Percentiles rank a stretch among this genome's conserved stretches.
Conservation (phyloP, 2,888 invertebrate species). For the Diarsia rubi region DNA sequence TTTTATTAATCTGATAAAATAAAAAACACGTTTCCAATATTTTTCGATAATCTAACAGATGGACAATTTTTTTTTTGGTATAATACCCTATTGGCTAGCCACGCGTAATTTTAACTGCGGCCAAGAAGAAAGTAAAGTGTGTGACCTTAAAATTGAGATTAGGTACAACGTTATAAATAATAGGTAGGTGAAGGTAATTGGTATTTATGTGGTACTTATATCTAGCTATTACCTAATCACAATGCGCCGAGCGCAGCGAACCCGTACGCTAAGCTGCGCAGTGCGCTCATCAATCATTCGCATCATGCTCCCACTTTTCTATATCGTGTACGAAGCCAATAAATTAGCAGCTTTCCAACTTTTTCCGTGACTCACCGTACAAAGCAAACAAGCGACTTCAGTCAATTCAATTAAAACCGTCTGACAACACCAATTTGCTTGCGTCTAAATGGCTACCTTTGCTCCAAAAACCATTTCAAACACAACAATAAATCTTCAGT, state of each 20-base stretch:
- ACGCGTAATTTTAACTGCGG: neutral
- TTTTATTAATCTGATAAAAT: too few species aligned
- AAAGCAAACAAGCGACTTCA: slow-evolving; percentile 83
- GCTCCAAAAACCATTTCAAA: slow-evolving; percentile 89
- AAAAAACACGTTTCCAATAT: too few species aligned
- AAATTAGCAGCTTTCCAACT: slow-evolving; percentile 76
- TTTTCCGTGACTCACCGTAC: slow-evolving; percentile 74
- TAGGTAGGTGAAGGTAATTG: neutral
- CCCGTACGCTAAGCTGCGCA: slow-evolving; percentile 38
- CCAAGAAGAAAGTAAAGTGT: neutral
- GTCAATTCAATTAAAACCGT: slow-evolving; percentile 89
- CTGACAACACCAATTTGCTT: slow-evolving; percentile 88
- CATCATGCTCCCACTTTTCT: slow-evolving; percentile 69
- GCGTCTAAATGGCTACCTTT: slow-evolving; percentile 89
- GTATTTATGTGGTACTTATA: neutral
- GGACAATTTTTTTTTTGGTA: too few species aligned
- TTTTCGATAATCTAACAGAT: too few species aligned
- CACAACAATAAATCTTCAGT: slow-evolving; percentile 90
- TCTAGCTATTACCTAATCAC: slow-evolving; percentile 4
- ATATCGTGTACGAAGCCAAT: slow-evolving; percentile 72
- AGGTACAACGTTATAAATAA: neutral
- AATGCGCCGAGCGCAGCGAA: slow-evolving; percentile 13
- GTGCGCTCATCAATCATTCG: slow-evolving; percentile 70
- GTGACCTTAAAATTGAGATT: neutral
- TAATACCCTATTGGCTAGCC: too few species aligned